These are phyloP conservation scores for Andrena bicolor DNA, from an alignment of 2,888 invertebrate genomes.

Conservation along the genomic window DNA sequence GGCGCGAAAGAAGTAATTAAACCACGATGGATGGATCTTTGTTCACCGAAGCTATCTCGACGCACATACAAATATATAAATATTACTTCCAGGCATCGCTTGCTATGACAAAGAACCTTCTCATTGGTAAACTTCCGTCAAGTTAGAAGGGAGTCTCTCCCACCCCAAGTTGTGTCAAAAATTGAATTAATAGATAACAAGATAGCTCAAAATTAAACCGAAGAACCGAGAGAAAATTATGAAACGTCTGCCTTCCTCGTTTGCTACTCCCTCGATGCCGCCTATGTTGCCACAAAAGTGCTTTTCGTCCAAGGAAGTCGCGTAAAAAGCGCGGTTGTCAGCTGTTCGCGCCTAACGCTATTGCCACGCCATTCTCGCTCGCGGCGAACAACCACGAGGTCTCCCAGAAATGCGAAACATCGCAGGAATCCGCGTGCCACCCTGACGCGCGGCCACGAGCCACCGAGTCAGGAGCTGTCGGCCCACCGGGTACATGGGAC, in stretches of 20 bases:
- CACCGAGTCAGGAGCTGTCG: constrained; percentile 62
- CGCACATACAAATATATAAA: too few relatives aligned
- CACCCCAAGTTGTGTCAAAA: too few relatives aligned
- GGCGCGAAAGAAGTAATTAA: constrained; percentile 1
- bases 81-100: too few relatives aligned
- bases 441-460: constrained; percentile 59
- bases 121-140: too few relatives aligned
- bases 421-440: constrained; percentile 63
- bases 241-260: neutral
- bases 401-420: constrained; percentile 70
- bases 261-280: neutral
- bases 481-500: constrained; percentile 68
- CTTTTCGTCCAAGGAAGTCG: neutral
- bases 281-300: neutral
- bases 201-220: too few relatives aligned
- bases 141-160: too few relatives aligned
- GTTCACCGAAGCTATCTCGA: too few relatives aligned
- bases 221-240: neutral
- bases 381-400: constrained; percentile 52
- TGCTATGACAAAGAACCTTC: too few relatives aligned
- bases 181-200: too few relatives aligned
- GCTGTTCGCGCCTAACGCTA: neutral
- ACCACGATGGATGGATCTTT: neutral
- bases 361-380: constrained; percentile 25
- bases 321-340: neutral